These are phyloP conservation scores for Pseudoatta argentina DNA, from an alignment of 1,140 invertebrate genomes.

Conservation along the genomic window DNA sequence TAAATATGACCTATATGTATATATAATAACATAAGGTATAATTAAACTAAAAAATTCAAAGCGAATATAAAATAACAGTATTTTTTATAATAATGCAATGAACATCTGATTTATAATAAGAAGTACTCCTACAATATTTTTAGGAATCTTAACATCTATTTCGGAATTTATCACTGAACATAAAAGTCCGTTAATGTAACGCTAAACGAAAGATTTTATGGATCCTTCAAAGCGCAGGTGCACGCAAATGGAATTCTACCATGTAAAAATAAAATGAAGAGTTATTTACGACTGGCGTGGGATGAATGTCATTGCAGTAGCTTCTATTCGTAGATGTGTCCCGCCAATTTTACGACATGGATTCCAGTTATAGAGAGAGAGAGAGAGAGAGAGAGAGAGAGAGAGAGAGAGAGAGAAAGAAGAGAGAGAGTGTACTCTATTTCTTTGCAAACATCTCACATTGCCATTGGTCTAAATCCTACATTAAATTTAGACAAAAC, in stretches of 20 bases:
- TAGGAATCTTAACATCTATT: background rate
- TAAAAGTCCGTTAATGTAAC: constrained; percentile 26
- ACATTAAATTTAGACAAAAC: constrained; percentile 15
- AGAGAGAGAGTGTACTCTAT: background rate
- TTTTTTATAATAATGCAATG: background rate
- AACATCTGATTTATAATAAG: background rate
- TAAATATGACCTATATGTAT: no score
- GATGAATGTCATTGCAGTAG: constrained; percentile 38
- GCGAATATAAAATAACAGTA: background rate
- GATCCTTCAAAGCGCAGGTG: background rate
- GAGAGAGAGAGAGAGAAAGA: no score
- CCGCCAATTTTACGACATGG: constrained; percentile 47
- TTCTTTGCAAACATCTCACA: constrained; percentile 14
- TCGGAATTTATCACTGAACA: background rate
- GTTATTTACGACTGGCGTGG: constrained; percentile 52
- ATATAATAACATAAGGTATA: no score
- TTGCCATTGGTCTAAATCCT: background rate
- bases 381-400: no score
- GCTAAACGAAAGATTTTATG: background rate
- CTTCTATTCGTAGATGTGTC: constrained; percentile 16
- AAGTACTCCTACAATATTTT: background rate
- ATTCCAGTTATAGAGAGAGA: constrained; percentile 12
- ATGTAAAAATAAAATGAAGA: constrained; percentile 60
- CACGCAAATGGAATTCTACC: constrained; percentile 34
- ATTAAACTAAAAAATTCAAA: background rate